A percentile compares a stretch with the other conserved stretches of the same genome.
Evolutionary conservation across 2,888 invertebrate species (phyloP).

Genomic region (Lucinisca nassula): DNA sequence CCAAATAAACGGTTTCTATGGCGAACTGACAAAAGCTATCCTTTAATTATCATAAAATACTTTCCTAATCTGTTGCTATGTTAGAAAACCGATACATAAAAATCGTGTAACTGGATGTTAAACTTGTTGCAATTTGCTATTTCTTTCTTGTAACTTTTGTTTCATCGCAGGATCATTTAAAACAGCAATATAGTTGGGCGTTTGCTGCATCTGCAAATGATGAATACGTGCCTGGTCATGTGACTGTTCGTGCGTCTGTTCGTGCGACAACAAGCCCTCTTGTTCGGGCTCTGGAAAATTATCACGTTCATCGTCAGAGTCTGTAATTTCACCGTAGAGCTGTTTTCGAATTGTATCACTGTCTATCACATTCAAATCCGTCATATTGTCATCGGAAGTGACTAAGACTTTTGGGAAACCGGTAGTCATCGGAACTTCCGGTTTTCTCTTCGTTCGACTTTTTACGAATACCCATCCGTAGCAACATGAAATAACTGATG

Average conservation of each 20-base stretch:
- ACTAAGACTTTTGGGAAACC: slow-evolving; percentile 40
- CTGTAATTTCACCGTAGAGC: neutral
- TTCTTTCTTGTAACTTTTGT: slow-evolving; percentile 62
- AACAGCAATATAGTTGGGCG: slow-evolving; percentile 62
- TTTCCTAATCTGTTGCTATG: too few relatives aligned
- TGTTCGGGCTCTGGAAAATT: slow-evolving; percentile 29
- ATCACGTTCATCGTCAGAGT: slow-evolving; percentile 4
- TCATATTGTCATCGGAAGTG: slow-evolving; percentile 16
- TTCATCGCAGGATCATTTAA: slow-evolving; percentile 70
- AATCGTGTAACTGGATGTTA: neutral
- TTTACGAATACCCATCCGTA: slow-evolving; percentile 64
- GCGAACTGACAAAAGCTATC: too few relatives aligned
- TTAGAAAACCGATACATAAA: too few relatives aligned
- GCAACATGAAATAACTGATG: slow-evolving; percentile 60
- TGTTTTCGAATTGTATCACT: slow-evolving; percentile 53
- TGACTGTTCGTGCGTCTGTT: slow-evolving; percentile 1
- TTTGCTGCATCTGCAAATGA: slow-evolving; percentile 38
- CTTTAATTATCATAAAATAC: too few relatives aligned
- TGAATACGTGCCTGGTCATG: slow-evolving; percentile 30
- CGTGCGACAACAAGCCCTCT: slow-evolving; percentile 3
- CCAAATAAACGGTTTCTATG: too few relatives aligned
- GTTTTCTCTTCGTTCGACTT: neutral
- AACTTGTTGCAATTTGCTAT: slow-evolving; percentile 52
- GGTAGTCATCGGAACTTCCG: slow-evolving; percentile 36
- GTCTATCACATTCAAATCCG: slow-evolving; percentile 7